phyloP scores from a whole-genome alignment of 2,797 vertebrate species.

The Esox lucius region DNA sequence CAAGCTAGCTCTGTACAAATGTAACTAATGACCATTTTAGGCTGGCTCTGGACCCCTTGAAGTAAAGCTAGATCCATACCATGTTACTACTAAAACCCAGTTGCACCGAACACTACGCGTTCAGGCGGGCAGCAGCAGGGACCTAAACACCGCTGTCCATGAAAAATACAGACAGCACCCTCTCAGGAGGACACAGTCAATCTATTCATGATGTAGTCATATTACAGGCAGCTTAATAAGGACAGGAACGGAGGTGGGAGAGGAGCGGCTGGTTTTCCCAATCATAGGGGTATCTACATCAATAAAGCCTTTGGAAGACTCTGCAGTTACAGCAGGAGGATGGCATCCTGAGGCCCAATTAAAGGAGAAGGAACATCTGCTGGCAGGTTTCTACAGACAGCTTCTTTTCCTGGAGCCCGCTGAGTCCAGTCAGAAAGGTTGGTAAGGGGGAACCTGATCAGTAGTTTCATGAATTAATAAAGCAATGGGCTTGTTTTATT shows the following conservation, averaged over 20 bases:
- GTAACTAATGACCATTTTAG: too few relatives aligned
- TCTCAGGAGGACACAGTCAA: constrained; percentile 32
- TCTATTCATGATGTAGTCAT: constrained; percentile 43
- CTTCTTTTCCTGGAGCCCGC: constrained; percentile 49
- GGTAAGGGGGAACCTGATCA: too few relatives aligned
- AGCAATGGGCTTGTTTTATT: too few relatives aligned
- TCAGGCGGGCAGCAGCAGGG: neutral
- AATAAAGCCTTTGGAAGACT: constrained; percentile 59
- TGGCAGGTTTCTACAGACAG: constrained; percentile 49
- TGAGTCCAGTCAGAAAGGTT: constrained; percentile 38
- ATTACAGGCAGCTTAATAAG: constrained; percentile 50
- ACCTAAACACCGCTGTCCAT: neutral
- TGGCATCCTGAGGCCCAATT: constrained; percentile 71
- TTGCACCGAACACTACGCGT: too few relatives aligned
- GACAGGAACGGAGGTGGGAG: constrained; percentile 39
- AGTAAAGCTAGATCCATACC: too few relatives aligned
- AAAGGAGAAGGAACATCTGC: constrained; percentile 58
- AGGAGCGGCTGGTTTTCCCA: constrained; percentile 43
- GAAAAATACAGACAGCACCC: neutral
- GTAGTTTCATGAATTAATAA: too few relatives aligned
- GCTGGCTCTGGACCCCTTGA: too few relatives aligned
- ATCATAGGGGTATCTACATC: constrained; percentile 53
- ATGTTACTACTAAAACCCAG: too few relatives aligned
- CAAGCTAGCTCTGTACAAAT: too few relatives aligned
- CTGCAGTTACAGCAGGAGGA: constrained; percentile 58